Evolutionary conservation across 2,888 invertebrate species (phyloP), one percentile per base, ranked within the genome.

Genomic region (Campoplex nolae): DNA sequence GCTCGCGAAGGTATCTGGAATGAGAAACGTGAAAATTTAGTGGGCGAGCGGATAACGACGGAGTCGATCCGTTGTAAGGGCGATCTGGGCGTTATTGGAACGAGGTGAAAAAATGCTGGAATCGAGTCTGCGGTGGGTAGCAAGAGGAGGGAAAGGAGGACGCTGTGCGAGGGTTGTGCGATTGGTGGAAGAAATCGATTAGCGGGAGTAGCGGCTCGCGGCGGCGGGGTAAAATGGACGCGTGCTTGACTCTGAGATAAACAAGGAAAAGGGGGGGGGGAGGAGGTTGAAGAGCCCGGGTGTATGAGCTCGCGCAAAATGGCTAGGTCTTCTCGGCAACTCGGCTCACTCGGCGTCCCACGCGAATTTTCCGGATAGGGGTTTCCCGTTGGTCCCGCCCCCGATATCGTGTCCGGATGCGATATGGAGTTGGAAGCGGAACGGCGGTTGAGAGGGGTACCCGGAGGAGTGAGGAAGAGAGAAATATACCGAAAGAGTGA

Each of bases 151-250:
- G 56, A 56, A 28, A 28, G 23, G 23, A 23, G 23, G 1, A 28
- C 85, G 90, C 90, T 90, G 23, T 23, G 23, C 23, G 92, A 90
- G 90, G 89, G 90, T 88, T 76, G 91, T 23, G 23, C 23, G 93
- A 94, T 94, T 94, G 94, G 94, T 92, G 92, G 93, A 91, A 92
- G 92, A 62, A 93, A 94, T 94, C 94, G 94, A 94, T 94, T 94
- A 91, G 90, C 90, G 85, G 70, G 81, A 67, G 79, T 84, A 78
- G 76, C 71, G 56, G 70, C 23, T 84, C 76, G 76, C 71, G 56
- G 70, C 23, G 23, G 23, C 23, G 23, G 23, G 80, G 65, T 71
- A 56, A 54, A 38, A 58, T 42, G 77, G 58, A 54, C 56, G 56
- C 32, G n/a, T 48, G 70, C 54, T n/a, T 42, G 18, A 1, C 3